Conservation (phyloP, 2,113 vertebrate genomes). For the Corythornis vintsioides region DNA sequence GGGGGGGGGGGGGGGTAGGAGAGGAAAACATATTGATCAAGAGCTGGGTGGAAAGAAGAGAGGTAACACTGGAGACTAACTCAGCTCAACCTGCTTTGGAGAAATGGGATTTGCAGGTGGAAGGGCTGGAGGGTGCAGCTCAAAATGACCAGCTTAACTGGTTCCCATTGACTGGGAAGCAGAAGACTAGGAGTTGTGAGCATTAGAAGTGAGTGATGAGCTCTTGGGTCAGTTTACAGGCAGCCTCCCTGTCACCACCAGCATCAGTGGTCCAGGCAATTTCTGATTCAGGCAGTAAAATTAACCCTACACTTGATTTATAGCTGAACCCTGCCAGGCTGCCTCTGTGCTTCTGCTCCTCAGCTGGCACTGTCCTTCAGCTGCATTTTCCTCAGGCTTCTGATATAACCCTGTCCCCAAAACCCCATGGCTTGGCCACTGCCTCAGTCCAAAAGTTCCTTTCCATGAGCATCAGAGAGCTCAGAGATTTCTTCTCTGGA, state of each 20-base stretch:
- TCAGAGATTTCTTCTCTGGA: background rate
- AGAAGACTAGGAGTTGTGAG: background rate
- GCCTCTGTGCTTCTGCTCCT: background rate
- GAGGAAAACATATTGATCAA: background rate
- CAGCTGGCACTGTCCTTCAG: background rate
- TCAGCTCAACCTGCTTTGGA: background rate
- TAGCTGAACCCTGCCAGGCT: background rate
- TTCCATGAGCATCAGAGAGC: background rate
- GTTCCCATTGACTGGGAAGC: fast-evolving
- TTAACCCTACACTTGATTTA: background rate
- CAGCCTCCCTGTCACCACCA: background rate
- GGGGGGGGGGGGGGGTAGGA: too few species aligned
- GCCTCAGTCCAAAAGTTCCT: background rate
- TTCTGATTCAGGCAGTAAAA: background rate
- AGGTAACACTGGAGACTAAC: background rate
- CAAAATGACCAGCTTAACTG: background rate
- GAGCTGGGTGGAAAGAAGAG: background rate
- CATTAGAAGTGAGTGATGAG: fast-evolving
- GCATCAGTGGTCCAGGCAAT: background rate
- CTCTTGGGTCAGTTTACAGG: background rate
- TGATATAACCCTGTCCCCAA: background rate
- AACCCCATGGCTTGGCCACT: fast-evolving
- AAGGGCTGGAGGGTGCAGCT: background rate
- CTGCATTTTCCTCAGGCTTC: background rate
- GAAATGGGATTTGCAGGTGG: background rate